Base-by-base conservation (phyloP, 2,888 invertebrate genomes). In the Dynastes hyllus region DNA sequence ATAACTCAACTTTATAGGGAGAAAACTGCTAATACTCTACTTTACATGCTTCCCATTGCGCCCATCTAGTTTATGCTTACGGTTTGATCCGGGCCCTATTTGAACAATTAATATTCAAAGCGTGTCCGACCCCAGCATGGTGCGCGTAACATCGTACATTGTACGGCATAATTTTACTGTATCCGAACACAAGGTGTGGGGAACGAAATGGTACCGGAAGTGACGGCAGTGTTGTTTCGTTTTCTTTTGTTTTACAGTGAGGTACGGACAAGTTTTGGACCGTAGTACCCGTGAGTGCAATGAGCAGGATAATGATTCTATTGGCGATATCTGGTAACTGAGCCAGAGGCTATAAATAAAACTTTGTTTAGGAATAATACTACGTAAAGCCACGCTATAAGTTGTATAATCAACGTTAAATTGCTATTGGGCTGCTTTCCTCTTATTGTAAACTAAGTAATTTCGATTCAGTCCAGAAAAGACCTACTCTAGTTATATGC, bases 121-220 rank as follows among this genome's bases (percentile, higher is more conserved):
- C 58, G 58, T 73, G 73, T 58, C 37, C 40, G 73, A 40, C 70
- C 70, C 53, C 53, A 53, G 70, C 70, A 53, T 58, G 37, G 22
- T 58, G 27, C 58, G 29, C 37, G 73, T 16, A 71, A 71, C 71
- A 58, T 71, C 55, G 71, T 37, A 22, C 11, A 37, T 58, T 51
- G 73, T 40, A 40, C 27, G 58, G 73, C 71, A 37, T 58, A 32
- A 71, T 71, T 73, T 45, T 73, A 40, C 58, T 40, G 40, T 58
- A 40, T 53, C 58, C 40, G 40, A 37, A 73, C 58, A 27, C 29
- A 61, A 37, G 51, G n/a, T 22, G 58, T n/a, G 55, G 13, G n/a
- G 73, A 58, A 73, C 27, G 73, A 73, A 73, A 73, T 73, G 29
- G 40, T 73, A 40, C 73, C 73, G 73, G 73, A 73, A 73, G 58